A percentile compares a stretch with the other conserved stretches of the same genome.
Evolutionary conservation across 2,888 invertebrate genomes (phyloP).

Genomic region (Myathropa florea): DNA sequence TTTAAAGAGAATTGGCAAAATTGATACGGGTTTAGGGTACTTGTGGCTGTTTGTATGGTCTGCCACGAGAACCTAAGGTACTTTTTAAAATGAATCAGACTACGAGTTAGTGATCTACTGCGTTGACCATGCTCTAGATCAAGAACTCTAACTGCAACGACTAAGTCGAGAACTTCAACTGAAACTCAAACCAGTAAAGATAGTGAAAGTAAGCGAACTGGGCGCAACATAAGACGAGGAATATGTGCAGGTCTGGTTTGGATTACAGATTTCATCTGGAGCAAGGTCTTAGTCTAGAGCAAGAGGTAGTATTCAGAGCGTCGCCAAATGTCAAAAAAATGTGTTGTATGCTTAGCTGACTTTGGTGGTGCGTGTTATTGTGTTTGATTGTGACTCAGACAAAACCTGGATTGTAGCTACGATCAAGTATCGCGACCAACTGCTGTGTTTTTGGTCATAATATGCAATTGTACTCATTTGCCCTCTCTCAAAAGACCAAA

Average conservation of each 20-base stretch:
- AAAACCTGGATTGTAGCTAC: too few species aligned
- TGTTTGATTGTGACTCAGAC: too few species aligned
- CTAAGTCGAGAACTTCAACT: not conserved
- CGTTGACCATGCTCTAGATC: not conserved
- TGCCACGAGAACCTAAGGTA: too few species aligned
- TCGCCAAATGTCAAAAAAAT: not conserved
- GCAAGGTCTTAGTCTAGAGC: not conserved
- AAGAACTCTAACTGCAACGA: not conserved
- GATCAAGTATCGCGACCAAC: too few species aligned
- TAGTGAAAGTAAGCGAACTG: not conserved
- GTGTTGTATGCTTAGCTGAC: not conserved
- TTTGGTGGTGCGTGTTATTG: too few species aligned
- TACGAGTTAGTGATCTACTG: not conserved
- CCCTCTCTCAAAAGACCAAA: too few species aligned
- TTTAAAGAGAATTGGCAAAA: not conserved
- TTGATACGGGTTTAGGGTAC: not conserved
- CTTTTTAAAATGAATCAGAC: too few species aligned
- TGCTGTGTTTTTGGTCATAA: too few species aligned
- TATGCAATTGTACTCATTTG: too few species aligned
- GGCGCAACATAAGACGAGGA: not conserved
- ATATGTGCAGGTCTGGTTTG: not conserved
- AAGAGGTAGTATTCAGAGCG: not conserved
- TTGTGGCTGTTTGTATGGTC: too few species aligned
- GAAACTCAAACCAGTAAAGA: not conserved
- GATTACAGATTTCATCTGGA: not conserved